Base-by-base conservation (phyloP, 2,888 invertebrate genomes). In the Omphaloscelis lunosa region DNA sequence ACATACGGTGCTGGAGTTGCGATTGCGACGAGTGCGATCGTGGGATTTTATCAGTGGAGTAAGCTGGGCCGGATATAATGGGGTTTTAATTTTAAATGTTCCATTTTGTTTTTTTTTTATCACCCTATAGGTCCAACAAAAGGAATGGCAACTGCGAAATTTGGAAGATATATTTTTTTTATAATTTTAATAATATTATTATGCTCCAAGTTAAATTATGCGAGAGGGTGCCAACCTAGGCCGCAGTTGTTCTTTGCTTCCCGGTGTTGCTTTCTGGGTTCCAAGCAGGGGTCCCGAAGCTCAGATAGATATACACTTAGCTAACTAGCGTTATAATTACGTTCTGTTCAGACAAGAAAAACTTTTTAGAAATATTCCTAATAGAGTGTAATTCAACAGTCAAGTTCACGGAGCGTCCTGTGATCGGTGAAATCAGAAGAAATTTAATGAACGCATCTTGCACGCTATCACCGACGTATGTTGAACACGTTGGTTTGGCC, bases 1-100 rank as follows among this genome's bases (percentile, higher is more conserved):
- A 67, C 70, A 80, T 84, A 77, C 41, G 45, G 51, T 48, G 15
- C 63, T 74, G 29, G 73, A 75, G 79, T 72, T 82, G 20, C 27
- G 23, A 53, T 73, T 75, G 45, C 58, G 29, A n/a, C 29, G 4
- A 70, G 11, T 71, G 39, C 1, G 15, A 59, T n/a, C 29, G 15
- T 15, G 20, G 56, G 56, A 61, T 66, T 61, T 82, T 69, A 61
- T 53, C 15, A 56, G n/a, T 15, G 29, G 0, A 29, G 8, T 29
- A 61, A 61, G 27, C 15, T 80, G 17, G 11, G 15, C 6, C 17
- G n/a, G 51, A 68, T 27, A 8, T 51, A 23, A 65, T 29, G 2
- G 17, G 2, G 9, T 29, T 59, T 7, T 12, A 27, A 34, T 45
- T n/a, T 9, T 8, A 15, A 51, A 51, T 34, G 2, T 2, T 15